Conservation (phyloP, 2,888 invertebrate species). For the Lepeophtheirus nordmannii region DNA sequence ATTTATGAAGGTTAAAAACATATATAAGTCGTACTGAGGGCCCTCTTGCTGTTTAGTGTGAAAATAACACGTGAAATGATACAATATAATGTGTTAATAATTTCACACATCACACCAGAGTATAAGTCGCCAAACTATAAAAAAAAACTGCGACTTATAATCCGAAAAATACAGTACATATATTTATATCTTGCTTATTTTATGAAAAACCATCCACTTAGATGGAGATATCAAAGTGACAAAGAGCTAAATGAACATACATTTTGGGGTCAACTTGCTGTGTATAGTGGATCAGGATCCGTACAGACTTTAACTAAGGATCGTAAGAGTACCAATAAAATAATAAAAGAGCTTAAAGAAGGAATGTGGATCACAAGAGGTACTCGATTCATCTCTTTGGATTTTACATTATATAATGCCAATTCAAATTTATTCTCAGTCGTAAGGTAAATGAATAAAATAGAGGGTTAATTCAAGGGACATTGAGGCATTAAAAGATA, state of each 20-base stretch:
- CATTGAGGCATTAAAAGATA: too few species aligned
- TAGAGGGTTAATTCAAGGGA: neutral
- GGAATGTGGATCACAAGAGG: constrained; percentile 50
- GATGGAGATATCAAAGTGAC: constrained; percentile 37
- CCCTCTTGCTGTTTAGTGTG: too few species aligned
- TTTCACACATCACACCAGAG: too few species aligned
- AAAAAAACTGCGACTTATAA: too few species aligned
- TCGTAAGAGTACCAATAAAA: constrained; percentile 34
- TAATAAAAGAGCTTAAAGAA: constrained; percentile 39
- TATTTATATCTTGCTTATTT: too few species aligned
- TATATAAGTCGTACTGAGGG: too few species aligned
- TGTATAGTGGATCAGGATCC: constrained; percentile 45
- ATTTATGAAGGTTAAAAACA: too few species aligned
- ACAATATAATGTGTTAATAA: too few species aligned
- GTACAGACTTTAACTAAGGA: constrained; percentile 39
- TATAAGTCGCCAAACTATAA: too few species aligned
- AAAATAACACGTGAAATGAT: too few species aligned
- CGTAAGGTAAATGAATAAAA: constrained; percentile 39
- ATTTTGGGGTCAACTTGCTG: constrained; percentile 39
- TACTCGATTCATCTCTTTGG: constrained; percentile 50
- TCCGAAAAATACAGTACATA: too few species aligned
- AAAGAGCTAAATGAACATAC: constrained; percentile 35
- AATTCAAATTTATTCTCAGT: constrained; percentile 54
- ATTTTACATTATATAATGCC: constrained; percentile 55
- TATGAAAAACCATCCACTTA: constrained; percentile 30